Percentiles rank a stretch among this genome's conserved stretches.
Conservation (phyloP, 1,140 invertebrate species). For the Leptoteleia sp. region DNA sequence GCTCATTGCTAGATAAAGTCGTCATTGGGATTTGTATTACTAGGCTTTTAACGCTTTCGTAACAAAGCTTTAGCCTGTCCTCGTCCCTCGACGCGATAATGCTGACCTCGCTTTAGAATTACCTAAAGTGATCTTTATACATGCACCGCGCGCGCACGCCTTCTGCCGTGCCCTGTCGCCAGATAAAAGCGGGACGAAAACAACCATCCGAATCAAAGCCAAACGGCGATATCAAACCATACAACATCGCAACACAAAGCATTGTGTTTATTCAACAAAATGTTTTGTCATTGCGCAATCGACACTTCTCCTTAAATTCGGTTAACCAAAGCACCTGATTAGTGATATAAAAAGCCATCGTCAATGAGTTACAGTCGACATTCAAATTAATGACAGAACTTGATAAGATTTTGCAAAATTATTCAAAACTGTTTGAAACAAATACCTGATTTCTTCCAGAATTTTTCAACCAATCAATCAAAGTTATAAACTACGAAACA, state of each 20-base stretch:
- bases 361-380: too few species aligned
- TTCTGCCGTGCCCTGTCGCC: slow-evolving; percentile 11
- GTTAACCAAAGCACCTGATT: slow-evolving; percentile 27
- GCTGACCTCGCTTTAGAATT: slow-evolving; percentile 73
- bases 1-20: slow-evolving; percentile 41
- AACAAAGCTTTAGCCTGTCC: slow-evolving; percentile 77
- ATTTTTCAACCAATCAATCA: too few species aligned
- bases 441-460: too few species aligned
- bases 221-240: slow-evolving; percentile 46
- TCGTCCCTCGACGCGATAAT: slow-evolving; percentile 60
- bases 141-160: slow-evolving; percentile 26
- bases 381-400: too few species aligned
- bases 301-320: slow-evolving; percentile 38
- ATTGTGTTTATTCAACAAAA: slow-evolving; percentile 53
- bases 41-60: slow-evolving; percentile 74
- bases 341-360: neutral
- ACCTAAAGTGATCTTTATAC: slow-evolving; percentile 61
- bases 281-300: slow-evolving; percentile 54
- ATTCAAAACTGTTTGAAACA: too few species aligned
- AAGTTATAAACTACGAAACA: too few species aligned
- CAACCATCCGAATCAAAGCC: slow-evolving; percentile 26
- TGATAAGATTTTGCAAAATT: too few species aligned
- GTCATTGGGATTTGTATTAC: slow-evolving; percentile 75
- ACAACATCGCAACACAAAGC: slow-evolving; percentile 38
- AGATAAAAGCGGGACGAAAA: slow-evolving; percentile 50